A percentile compares a stretch with the other conserved stretches of the same genome.
Conservation (phyloP, 2,797 vertebrate genomes). For the Harpagifer antarcticus region DNA sequence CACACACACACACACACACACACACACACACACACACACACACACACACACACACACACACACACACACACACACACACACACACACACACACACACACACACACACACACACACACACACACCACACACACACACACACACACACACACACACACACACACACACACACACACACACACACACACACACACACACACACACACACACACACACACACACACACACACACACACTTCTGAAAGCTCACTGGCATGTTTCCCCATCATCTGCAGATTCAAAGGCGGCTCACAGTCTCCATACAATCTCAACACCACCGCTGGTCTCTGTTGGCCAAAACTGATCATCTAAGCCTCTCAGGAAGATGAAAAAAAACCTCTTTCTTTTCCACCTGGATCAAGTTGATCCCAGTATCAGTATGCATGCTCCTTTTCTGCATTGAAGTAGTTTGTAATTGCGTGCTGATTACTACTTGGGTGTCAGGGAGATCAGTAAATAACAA, state of each 20-base stretch:
- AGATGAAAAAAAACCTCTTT: constrained; percentile 33
- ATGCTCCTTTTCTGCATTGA: neutral
- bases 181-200: constrained; percentile 10
- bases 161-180: neutral
- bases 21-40: too few species aligned
- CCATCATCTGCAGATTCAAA: constrained; percentile 64
- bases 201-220: too few species aligned
- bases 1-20: constrained; percentile 12
- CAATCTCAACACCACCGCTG: constrained; percentile 22
- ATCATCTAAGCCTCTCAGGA: constrained; percentile 17
- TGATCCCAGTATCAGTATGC: neutral
- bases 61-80: neutral
- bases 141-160: neutral
- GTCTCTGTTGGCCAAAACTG: constrained; percentile 19
- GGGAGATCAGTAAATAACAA: constrained; percentile 1
- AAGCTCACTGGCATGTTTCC: constrained; percentile 40
- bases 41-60: constrained; percentile 8
- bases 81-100: too few species aligned
- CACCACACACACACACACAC: constrained; percentile 5
- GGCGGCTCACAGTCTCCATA: constrained; percentile 21
- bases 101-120: constrained; percentile 18
- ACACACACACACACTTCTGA: constrained; percentile 15
- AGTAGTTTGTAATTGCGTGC: neutral
- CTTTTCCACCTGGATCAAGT: neutral
- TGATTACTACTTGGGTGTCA: constrained; percentile 14